Evolutionary conservation across 2,113 vertebrate genomes (phyloP).

Genomic region (Melozone crissalis): DNA sequence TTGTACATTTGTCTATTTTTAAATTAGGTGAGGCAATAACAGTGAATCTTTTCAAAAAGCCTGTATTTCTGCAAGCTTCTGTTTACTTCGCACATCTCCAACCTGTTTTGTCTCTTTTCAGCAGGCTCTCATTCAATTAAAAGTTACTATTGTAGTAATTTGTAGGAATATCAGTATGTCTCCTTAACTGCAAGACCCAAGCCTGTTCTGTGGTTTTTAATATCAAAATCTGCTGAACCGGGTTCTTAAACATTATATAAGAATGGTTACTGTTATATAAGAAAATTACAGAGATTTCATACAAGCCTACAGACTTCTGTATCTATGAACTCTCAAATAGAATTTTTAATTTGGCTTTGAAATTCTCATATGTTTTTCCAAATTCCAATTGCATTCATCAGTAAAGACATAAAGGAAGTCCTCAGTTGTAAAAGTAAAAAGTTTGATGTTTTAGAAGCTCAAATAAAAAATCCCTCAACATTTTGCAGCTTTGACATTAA

Average conservation of each 20-base stretch:
- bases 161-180: background rate
- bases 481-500: background rate
- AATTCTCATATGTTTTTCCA: background rate
- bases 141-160: background rate
- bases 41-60: conserved; percentile 4
- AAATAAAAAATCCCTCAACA: background rate
- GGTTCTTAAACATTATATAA: background rate
- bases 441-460: background rate
- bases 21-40: background rate
- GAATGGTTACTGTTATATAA: background rate
- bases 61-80: background rate
- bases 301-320: background rate
- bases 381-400: background rate
- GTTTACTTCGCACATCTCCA: background rate
- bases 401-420: background rate
- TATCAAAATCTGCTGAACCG: background rate
- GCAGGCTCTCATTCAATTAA: background rate
- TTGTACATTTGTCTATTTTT: conserved; percentile 3
- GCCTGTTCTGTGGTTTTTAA: background rate
- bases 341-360: background rate
- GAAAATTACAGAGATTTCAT: background rate
- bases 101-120: background rate
- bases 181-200: background rate
- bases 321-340: background rate
- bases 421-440: background rate